Evolutionary conservation across 2,113 vertebrate genomes (phyloP).

Genomic region (Scolopax mira): DNA sequence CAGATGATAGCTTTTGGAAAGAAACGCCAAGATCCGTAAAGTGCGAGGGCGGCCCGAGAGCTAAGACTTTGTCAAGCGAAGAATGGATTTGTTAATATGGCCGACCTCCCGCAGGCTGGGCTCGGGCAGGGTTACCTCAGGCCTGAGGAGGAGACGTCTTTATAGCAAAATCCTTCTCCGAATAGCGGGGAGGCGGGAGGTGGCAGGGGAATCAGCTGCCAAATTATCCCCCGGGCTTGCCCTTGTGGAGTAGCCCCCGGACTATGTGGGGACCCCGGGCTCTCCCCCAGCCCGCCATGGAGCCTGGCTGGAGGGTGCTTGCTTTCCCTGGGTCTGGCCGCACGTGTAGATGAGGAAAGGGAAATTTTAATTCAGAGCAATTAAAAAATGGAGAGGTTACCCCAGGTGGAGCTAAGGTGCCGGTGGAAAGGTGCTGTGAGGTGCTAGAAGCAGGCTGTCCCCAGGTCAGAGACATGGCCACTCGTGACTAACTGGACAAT

Average conservation of each 20-base stretch:
- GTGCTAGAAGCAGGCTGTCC: background rate
- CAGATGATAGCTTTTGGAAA: too few relatives aligned
- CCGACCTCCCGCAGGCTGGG: accelerated
- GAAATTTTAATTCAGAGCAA: background rate
- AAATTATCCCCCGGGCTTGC: too few relatives aligned
- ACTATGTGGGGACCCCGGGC: accelerated
- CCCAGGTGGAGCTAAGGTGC: too few relatives aligned
- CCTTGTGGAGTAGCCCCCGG: accelerated
- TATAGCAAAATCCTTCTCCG: accelerated
- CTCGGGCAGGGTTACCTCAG: background rate
- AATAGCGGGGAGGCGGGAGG: background rate
- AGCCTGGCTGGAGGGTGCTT: background rate
- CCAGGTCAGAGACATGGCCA: background rate
- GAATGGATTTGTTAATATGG: background rate
- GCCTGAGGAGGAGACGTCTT: accelerated
- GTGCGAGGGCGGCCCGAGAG: background rate
- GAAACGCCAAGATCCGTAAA: background rate
- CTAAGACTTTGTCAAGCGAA: background rate
- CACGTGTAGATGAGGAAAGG: background rate
- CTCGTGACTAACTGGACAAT: background rate
- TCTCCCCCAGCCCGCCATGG: background rate
- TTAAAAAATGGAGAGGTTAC: background rate
- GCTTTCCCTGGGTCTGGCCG: background rate
- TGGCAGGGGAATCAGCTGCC: accelerated
- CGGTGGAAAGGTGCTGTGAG: background rate